phyloP scores from a whole-genome alignment of 2,888 invertebrate genomes.

The Trichogramma evanescens region DNA sequence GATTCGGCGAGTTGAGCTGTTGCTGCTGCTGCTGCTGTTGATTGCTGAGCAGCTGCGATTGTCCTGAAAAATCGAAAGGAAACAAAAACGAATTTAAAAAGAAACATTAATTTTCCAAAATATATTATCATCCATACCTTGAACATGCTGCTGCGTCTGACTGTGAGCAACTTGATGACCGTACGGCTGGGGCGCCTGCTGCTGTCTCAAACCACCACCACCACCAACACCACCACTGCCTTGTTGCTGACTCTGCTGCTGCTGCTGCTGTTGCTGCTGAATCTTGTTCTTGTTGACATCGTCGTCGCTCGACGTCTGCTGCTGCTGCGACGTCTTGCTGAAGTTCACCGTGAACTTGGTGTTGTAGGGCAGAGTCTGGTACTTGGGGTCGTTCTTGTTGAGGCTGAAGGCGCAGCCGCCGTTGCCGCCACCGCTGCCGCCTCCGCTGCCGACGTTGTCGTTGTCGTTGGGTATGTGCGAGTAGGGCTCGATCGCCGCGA shows the following conservation, averaged over 20 bases:
- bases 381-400: constrained; percentile 82
- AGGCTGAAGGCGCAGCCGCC: constrained; percentile 53
- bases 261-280: constrained; percentile 30
- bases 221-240: constrained; percentile 59
- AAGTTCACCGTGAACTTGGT: constrained; percentile 71
- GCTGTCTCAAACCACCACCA: constrained; percentile 30
- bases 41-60: constrained; percentile 29
- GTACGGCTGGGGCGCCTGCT: constrained; percentile 40
- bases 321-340: constrained; percentile 31
- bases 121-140: constrained; percentile 29
- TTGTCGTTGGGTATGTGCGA: constrained; percentile 70
- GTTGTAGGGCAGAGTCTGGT: constrained; percentile 85
- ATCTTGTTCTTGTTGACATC: constrained; percentile 44
- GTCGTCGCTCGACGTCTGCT: constrained; percentile 31
- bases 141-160: constrained; percentile 44
- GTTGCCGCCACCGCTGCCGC: too few relatives aligned
- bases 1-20: constrained; percentile 31
- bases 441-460: constrained; percentile 48
- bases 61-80: constrained; percentile 25
- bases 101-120: not conserved
- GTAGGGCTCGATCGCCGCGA: constrained; percentile 82
- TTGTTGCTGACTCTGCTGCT: constrained; percentile 60
- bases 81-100: not conserved
- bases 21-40: constrained; percentile 29
- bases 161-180: constrained; percentile 45